Base-by-base conservation (phyloP, 30 jellyfish, hydroid and myxozoan species). In the Sanderia malayensis region DNA sequence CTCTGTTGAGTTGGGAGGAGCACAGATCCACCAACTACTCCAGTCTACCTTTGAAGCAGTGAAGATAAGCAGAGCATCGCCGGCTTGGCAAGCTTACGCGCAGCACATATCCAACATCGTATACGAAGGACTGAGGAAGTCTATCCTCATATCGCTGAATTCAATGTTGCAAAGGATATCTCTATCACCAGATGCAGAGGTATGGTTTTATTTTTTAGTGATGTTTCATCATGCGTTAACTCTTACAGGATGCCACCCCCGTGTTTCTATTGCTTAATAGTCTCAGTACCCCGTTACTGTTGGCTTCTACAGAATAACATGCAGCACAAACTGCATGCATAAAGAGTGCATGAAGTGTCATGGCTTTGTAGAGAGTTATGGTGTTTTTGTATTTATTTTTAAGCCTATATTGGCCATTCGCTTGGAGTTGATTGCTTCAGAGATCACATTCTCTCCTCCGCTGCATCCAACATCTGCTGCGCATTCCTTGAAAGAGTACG, bases 361-460 rank as follows among this genome's bases (percentile, higher is more conserved):
- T n/a, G n/a, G n/a, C n/a, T n/a, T n/a, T n/a, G n/a, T n/a, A n/a
- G n/a, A n/a, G n/a, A n/a, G n/a, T n/a, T n/a, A n/a, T n/a, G n/a
- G n/a, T n/a, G n/a, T n/a, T n/a, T n/a, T n/a, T n/a, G 15, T 41
- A 20, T 33, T 32, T 3, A n/a, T 20, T 31, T 58, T 68, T 44
- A 27, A 61, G 80, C 86, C 94, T 9, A 71, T 81, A 19, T 61
- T 81, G 30, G 63, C 94, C 2, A 81, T 81, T 70, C 94, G 94
- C 27, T 24, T 81, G 80, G 94, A 79, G 26, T 80, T 86, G 27
- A 73, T 86, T 29, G 92, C 94, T 0, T 77, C 88, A 18, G 81
- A 65, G 49, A 69, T 86, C 49, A 76, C 84, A 1, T 86, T 86
- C 58, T 46, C 70, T 8, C 96, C 96, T 1, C 96, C 96, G 17